These are phyloP conservation scores for Cynodonichthys magdalenae DNA, from an alignment of 2,797 vertebrate genomes.

Conservation along the genomic window DNA sequence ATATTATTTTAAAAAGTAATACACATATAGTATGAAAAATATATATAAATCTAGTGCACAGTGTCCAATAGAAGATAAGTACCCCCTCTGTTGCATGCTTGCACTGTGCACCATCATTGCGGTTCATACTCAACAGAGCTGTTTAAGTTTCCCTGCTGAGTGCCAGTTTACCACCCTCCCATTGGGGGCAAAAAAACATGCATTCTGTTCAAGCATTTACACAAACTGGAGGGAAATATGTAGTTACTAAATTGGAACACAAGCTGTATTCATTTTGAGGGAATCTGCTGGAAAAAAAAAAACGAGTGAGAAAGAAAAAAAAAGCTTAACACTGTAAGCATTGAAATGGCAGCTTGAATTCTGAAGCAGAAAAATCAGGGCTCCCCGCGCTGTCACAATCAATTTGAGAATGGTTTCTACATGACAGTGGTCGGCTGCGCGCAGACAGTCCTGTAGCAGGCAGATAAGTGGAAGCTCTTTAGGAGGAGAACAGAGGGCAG, in stretches of 20 bases:
- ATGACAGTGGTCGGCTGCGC: conserved; percentile 69
- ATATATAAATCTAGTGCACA: conserved; percentile 37
- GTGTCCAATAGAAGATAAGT: conserved; percentile 54
- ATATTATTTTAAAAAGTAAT: conserved; percentile 8
- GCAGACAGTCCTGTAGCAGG: conserved; percentile 73
- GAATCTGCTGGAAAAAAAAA: conserved; percentile 50
- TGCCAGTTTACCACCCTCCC: conserved; percentile 54
- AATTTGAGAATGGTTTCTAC: conserved; percentile 76
- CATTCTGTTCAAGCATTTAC: conserved; percentile 56
- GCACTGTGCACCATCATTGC: conserved; percentile 26
- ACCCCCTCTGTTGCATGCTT: conserved; percentile 47
- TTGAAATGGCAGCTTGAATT: conserved; percentile 66
- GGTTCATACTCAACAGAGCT: conserved; percentile 70
- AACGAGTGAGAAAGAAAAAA: conserved; percentile 38
- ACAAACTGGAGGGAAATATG: conserved; percentile 67
- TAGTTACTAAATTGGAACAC: conserved; percentile 73
- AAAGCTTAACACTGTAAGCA: conserved; percentile 66
- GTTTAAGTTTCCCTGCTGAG: conserved; percentile 74
- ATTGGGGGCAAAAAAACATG: conserved; percentile 23
- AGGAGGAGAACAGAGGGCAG: conserved; percentile 69
- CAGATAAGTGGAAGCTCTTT: conserved; percentile 85
- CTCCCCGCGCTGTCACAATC: conserved; percentile 75
- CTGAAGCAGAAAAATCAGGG: conserved; percentile 68
- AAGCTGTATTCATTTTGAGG: conserved; percentile 67
- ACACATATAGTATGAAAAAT: conserved; percentile 25